phyloP scores from a whole-genome alignment of 2,113 vertebrate genomes.

The Pleuronectes platessa region DNA sequence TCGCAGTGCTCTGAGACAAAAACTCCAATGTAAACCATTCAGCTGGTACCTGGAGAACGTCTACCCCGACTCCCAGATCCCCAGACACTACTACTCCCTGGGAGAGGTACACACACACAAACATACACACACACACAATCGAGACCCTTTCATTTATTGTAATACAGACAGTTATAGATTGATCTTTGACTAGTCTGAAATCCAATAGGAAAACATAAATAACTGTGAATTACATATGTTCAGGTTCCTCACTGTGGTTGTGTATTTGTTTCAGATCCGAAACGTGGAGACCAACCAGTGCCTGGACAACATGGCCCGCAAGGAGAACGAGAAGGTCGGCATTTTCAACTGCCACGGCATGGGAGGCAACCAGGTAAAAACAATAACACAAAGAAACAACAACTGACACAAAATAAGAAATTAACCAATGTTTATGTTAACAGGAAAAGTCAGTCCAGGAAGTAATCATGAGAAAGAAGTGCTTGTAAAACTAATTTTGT shows the following conservation, averaged over 20 bases:
- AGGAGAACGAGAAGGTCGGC: constrained; percentile 99
- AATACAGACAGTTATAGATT: too few species aligned
- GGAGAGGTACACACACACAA: constrained; percentile 89
- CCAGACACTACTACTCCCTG: constrained; percentile 96
- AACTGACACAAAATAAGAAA: neutral
- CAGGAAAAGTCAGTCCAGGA: too few species aligned
- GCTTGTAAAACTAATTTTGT: neutral
- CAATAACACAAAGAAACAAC: neutral
- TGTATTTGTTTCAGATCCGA: constrained; percentile 85
- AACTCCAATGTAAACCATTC: constrained; percentile 97
- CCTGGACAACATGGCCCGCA: constrained; percentile 99
- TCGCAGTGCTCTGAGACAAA: constrained; percentile 90
- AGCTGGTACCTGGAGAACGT: constrained; percentile 98
- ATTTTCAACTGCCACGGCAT: constrained; percentile 99
- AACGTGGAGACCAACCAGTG: constrained; percentile 99
- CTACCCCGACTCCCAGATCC: constrained; percentile 99
- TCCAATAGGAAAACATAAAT: too few species aligned
- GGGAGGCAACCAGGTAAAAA: constrained; percentile 96
- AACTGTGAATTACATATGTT: too few species aligned
- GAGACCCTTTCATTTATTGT: too few species aligned
- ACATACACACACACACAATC: constrained; percentile 6
- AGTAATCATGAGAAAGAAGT: neutral
- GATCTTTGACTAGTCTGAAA: too few species aligned
- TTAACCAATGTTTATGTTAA: neutral
- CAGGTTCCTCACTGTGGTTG: neutral